Evolutionary conservation across 2,888 invertebrate species (phyloP), one percentile per base, ranked within the genome.

Genomic region (Amblyjoppa proteus): DNA sequence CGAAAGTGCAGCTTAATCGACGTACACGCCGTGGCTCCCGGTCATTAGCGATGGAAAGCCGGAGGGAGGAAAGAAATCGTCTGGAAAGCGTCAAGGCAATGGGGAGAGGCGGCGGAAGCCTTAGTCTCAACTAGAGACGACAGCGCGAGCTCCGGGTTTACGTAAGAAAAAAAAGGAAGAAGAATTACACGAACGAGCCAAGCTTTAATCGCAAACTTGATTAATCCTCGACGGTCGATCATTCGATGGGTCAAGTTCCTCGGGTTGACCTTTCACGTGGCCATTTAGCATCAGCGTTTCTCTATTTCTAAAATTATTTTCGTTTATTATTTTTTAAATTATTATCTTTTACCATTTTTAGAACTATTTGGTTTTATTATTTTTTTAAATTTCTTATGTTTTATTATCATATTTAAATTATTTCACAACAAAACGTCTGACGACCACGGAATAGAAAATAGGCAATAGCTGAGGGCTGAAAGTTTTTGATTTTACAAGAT

Each of bases 121-220:
- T 75, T 84, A 78, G 70, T 64, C 66, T 66, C 45, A 28, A 25
- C 68, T 25, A 38, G 74, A 68, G 70, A 69, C 70, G 53, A 68
- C 45, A 45, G 58, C 79, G 71, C 78, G 69, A 82, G 73, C 77
- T 83, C 68, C 61, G 66, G 73, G 74, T 81, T 87, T 87, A 87
- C 87, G 87, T 87, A 87, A 87, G 82, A 75, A 81, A 68, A 68
- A 69, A 38, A 73, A 45, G 13, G 45, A 56, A 68, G 71, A 53
- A 61, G 16, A 31, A 25, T 41, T 41, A 66, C 11, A 56, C 64
- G 73, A 56, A 69, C 49, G 81, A 83, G 69, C 70, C 56, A 73
- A 76, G 56, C 66, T 83, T 78, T 81, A 49, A 69, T 61, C 71
- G 70, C 61, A 81, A 87, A 85, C 64, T 85, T 68, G 81, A 85